Conservation (phyloP, 2,888 invertebrate genomes). For the Himalopsyche tibetana region DNA sequence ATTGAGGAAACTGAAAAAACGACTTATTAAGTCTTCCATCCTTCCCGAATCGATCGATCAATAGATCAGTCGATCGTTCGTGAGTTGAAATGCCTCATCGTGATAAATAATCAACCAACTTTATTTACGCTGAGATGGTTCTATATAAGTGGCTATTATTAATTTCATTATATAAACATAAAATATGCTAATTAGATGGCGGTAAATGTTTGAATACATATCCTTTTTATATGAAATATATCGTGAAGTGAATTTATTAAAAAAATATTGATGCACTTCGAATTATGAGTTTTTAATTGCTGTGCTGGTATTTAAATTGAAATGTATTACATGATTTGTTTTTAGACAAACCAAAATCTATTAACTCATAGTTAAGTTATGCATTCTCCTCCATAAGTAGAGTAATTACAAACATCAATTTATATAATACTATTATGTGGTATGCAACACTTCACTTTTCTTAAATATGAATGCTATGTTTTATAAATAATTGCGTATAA, state of each 20-base stretch:
- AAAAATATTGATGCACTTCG: not conserved
- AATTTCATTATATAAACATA: conserved; percentile 8
- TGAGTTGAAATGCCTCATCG: not conserved
- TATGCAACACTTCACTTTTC: too few species aligned
- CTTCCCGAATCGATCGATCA: not conserved
- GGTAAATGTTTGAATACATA: not conserved
- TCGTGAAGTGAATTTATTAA: not conserved
- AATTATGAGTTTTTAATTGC: not conserved
- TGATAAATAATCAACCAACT: not conserved
- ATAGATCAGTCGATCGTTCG: not conserved
- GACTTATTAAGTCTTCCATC: not conserved
- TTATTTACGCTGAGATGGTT: not conserved
- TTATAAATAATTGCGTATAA: too few species aligned
- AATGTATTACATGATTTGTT: not conserved
- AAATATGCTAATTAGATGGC: not conserved
- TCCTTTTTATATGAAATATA: not conserved
- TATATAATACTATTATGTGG: too few species aligned
- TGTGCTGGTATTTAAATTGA: not conserved
- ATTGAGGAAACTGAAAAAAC: not conserved
- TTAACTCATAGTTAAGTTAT: too few species aligned
- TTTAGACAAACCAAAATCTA: not conserved
- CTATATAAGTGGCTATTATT: conserved; percentile 3
- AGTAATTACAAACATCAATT: too few species aligned
- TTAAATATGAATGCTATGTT: too few species aligned
- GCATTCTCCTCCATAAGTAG: too few species aligned